Percentiles rank a stretch among this genome's conserved stretches.
Conservation (phyloP, 1,140 invertebrate genomes). For the Protaetia brevitarsis region DNA sequence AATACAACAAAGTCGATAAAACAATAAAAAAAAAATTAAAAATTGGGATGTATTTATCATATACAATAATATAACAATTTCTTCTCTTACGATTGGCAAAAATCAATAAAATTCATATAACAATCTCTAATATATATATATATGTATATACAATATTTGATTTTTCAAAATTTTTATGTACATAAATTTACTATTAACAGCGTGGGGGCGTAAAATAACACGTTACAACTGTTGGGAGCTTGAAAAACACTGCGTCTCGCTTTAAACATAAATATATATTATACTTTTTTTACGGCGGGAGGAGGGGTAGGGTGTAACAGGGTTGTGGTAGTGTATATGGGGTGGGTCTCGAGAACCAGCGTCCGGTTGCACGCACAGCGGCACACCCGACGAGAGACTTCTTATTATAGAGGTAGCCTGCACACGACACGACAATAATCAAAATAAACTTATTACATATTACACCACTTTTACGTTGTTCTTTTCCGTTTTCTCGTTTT, state of each 20-base stretch:
- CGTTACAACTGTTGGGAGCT: neutral
- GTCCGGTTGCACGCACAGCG: neutral
- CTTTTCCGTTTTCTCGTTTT: no score
- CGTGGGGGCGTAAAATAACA: neutral
- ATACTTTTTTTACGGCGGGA: no score
- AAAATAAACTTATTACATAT: slow-evolving; percentile 25
- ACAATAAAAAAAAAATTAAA: no score
- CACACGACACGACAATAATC: slow-evolving; percentile 35
- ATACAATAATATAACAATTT: slow-evolving; percentile 9
- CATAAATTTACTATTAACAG: neutral
- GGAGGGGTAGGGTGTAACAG: no score
- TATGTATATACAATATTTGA: neutral
- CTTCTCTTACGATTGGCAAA: neutral
- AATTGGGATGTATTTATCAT: no score
- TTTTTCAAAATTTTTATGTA: slow-evolving; percentile 1
- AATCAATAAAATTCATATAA: no score
- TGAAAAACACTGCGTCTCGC: slow-evolving; percentile 12
- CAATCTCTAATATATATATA: neutral
- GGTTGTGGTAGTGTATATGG: neutral
- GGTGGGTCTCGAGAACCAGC: slow-evolving; percentile 26
- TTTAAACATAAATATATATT: neutral
- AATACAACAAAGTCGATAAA: no score
- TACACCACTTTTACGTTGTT: slow-evolving; percentile 32
- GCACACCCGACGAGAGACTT: slow-evolving; percentile 14
- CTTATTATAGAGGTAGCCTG: slow-evolving; percentile 35